Evolutionary conservation across 1,140 invertebrate genomes (phyloP).

Genomic region (Drosophila ananassae): DNA sequence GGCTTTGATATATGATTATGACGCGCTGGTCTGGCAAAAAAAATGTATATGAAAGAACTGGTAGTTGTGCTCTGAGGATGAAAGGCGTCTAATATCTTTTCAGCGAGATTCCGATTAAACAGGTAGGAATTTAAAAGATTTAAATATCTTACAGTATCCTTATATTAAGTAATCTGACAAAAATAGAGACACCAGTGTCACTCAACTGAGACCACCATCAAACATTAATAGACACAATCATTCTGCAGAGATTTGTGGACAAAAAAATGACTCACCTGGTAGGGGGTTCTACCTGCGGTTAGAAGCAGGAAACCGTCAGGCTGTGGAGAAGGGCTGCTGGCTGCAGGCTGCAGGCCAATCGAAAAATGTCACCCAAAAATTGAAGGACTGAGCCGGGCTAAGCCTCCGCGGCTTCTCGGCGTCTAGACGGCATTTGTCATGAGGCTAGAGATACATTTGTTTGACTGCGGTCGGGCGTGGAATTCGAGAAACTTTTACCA

Average conservation of each 20-base stretch:
- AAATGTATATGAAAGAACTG: conserved; percentile 15
- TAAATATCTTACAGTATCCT: neutral
- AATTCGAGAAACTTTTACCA: neutral
- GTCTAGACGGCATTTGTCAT: conserved; percentile 79
- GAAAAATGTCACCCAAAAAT: conserved; percentile 47
- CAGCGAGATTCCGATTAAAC: neutral
- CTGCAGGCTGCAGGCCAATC: conserved; percentile 57
- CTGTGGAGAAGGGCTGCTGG: conserved; percentile 31
- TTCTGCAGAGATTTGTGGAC: conserved; percentile 29
- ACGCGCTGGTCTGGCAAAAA: conserved; percentile 31
- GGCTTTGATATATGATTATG: conserved; percentile 61
- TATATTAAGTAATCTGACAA: neutral
- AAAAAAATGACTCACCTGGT: conserved; percentile 46
- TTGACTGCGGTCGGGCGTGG: conserved; percentile 30
- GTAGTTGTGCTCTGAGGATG: conserved; percentile 8
- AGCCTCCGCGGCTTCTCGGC: conserved; percentile 35
- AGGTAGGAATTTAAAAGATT: conserved; percentile 1
- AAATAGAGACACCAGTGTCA: neutral
- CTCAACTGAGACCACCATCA: conserved; percentile 20
- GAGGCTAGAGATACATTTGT: conserved; percentile 64
- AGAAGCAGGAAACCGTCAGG: conserved; percentile 17
- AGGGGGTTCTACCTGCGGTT: conserved; percentile 13
- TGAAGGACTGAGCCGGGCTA: conserved; percentile 45
- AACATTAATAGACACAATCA: conserved; percentile 41
- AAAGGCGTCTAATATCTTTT: conserved; percentile 7